These are phyloP conservation scores for Penaeus indicus DNA, from an alignment of 1,140 invertebrate genomes.

Conservation along the genomic window DNA sequence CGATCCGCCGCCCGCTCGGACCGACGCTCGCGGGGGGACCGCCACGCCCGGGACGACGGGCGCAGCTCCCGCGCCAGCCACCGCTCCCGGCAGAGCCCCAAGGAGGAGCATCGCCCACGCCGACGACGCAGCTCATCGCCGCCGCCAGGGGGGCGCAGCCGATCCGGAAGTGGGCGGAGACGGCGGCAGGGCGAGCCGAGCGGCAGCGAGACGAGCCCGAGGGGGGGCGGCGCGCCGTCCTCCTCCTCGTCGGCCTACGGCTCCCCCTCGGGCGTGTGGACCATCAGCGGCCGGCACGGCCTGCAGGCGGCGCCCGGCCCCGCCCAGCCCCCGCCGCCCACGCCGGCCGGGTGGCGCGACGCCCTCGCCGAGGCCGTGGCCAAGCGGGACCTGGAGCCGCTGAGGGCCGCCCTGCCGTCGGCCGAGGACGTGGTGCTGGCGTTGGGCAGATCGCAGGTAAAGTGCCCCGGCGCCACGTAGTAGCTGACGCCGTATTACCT, in stretches of 20 bases:
- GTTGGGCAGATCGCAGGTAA: too few relatives aligned
- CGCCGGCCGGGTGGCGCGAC: background rate
- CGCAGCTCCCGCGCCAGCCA: background rate
- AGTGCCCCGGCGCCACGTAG: too few relatives aligned
- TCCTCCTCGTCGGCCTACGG: background rate
- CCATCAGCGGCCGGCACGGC: conserved; percentile 6
- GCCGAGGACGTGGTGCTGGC: too few relatives aligned
- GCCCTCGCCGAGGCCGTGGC: background rate
- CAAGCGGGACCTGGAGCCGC: too few relatives aligned
- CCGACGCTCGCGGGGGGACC: too few relatives aligned
- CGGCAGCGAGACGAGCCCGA: background rate
- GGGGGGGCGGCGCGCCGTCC: background rate
- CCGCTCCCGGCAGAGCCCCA: background rate
- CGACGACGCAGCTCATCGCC: conserved; percentile 25
- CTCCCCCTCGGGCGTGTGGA: conserved; percentile 11
- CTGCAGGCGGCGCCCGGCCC: background rate
- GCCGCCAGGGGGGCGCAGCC: conserved; percentile 11
- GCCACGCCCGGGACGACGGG: background rate
- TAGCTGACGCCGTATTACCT: too few relatives aligned
- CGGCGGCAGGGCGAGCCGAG: background rate
- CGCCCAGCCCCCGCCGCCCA: background rate
- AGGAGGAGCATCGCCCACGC: background rate
- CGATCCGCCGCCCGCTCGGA: too few relatives aligned
- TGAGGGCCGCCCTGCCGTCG: too few relatives aligned
- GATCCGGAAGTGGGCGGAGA: background rate